Evolutionary conservation across 2,888 invertebrate species (phyloP).

Genomic region (Tryphoninae sp.): DNA sequence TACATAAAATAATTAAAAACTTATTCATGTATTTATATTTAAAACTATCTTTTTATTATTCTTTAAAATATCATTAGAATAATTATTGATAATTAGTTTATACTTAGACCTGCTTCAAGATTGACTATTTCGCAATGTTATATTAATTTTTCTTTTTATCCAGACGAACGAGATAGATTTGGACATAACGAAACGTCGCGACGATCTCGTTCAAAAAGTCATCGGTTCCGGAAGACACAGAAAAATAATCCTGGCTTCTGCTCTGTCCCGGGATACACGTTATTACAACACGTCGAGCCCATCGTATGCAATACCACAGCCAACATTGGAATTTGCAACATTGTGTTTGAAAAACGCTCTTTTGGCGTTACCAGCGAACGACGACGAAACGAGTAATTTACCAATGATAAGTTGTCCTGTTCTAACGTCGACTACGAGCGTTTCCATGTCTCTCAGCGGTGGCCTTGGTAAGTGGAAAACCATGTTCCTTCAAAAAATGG

Average conservation of each 20-base stretch:
- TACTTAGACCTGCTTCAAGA: too few relatives aligned
- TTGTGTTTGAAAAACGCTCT: conserved; percentile 94
- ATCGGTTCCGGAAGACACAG: conserved; percentile 84
- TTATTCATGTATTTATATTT: too few relatives aligned
- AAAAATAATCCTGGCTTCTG: conserved; percentile 85
- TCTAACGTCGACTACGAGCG: conserved; percentile 47
- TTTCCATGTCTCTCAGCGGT: conserved; percentile 53
- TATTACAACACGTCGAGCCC: conserved; percentile 85
- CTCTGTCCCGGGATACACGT: conserved; percentile 82
- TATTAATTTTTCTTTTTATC: conserved; percentile 42
- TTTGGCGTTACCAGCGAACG: conserved; percentile 84
- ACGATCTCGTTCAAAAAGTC: conserved; percentile 84
- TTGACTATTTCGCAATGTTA: too few relatives aligned
- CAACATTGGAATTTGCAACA: conserved; percentile 94
- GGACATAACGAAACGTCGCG: conserved; percentile 83
- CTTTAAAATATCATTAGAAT: too few relatives aligned
- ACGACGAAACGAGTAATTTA: conserved; percentile 71
- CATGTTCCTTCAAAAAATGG: background rate
- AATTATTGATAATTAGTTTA: too few relatives aligned
- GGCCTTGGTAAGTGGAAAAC: conserved; percentile 53
- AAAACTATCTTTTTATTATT: too few relatives aligned
- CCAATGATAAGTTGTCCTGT: conserved; percentile 66
- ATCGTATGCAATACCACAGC: conserved; percentile 92
- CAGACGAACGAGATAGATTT: conserved; percentile 86
- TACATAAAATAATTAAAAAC: too few relatives aligned